phyloP scores from a whole-genome alignment of 1,140 invertebrate species.

The Fopius arisanus region DNA sequence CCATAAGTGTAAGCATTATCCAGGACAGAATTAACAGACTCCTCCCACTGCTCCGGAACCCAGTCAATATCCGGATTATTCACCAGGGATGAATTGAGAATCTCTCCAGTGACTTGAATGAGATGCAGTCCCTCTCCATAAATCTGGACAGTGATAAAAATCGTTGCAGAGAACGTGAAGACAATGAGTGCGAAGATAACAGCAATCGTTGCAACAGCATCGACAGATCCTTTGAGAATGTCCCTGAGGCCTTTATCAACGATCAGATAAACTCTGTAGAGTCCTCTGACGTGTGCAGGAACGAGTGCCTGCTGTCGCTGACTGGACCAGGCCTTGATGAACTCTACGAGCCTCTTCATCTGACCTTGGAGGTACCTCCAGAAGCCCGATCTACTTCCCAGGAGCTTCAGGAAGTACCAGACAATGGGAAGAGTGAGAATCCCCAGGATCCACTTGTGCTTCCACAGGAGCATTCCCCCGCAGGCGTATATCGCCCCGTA shows the following conservation, averaged over 20 bases:
- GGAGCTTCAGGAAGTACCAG: slow-evolving; percentile 70
- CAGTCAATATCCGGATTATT: slow-evolving; percentile 83
- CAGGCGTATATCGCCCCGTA: slow-evolving; percentile 75
- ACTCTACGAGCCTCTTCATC: slow-evolving; percentile 39
- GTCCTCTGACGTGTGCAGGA: slow-evolving; percentile 69
- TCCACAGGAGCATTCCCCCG: slow-evolving; percentile 75
- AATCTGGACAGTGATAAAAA: slow-evolving; percentile 77
- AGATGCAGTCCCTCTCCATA: slow-evolving; percentile 95
- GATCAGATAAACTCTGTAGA: slow-evolving; percentile 65
- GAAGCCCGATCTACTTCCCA: slow-evolving; percentile 65
- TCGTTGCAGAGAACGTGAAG: slow-evolving; percentile 62
- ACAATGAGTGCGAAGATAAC: slow-evolving; percentile 68
- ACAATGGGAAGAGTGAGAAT: slow-evolving; percentile 72
- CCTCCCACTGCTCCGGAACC: slow-evolving; percentile 73
- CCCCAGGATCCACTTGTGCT: slow-evolving; percentile 75
- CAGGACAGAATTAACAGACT: slow-evolving; percentile 84
- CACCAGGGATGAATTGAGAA: slow-evolving; percentile 89
- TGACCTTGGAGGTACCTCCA: slow-evolving; percentile 58
- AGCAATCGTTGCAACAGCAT: slow-evolving; percentile 69
- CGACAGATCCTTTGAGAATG: slow-evolving; percentile 66
- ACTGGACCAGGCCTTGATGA: slow-evolving; percentile 56
- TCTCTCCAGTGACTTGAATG: slow-evolving; percentile 85
- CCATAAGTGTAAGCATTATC: slow-evolving; percentile 94
- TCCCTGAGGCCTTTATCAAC: slow-evolving; percentile 62
- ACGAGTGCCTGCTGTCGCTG: slow-evolving; percentile 67